Conservation (phyloP, 2,888 invertebrate species). For the Teinopalpus imperialis region DNA sequence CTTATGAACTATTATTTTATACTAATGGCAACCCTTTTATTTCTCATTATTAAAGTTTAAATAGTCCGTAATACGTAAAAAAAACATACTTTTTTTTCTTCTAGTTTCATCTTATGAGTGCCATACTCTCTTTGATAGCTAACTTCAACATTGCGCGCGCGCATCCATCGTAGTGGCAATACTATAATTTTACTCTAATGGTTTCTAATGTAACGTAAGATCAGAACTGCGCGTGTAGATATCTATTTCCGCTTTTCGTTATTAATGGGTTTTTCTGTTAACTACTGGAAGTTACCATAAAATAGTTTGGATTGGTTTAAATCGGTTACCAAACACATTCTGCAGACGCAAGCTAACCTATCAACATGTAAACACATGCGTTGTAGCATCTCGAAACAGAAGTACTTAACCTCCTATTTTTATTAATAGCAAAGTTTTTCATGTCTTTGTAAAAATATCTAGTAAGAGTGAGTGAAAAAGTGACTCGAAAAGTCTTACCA, state of each 20-base stretch:
- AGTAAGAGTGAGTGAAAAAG: conserved; percentile 1
- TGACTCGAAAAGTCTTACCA: conserved; percentile 6
- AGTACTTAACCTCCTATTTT: conserved; percentile 20
- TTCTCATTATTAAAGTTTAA: too few relatives aligned
- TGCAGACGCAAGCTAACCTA: conserved; percentile 20
- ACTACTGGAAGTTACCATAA: conserved; percentile 7
- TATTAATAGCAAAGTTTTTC: conserved; percentile 23
- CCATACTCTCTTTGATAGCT: too few relatives aligned
- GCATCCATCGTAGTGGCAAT: too few relatives aligned
- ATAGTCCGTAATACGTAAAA: too few relatives aligned
- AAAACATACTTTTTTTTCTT: too few relatives aligned
- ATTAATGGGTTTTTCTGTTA: conserved; percentile 2
- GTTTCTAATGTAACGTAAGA: too few relatives aligned
- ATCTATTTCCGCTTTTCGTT: conserved; percentile 2
- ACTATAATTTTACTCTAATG: too few relatives aligned
- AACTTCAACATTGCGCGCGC: too few relatives aligned
- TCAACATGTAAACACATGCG: conserved; percentile 21
- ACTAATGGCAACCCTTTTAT: too few relatives aligned
- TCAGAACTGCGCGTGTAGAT: too few relatives aligned
- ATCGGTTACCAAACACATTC: conserved; percentile 12
- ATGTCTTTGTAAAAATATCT: conserved; percentile 11
- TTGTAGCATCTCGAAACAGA: conserved; percentile 12
- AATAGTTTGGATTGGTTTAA: conserved; percentile 8
- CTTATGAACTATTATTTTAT: too few relatives aligned
- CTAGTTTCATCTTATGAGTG: too few relatives aligned